Evolutionary conservation across 2,888 invertebrate genomes (phyloP).

Genomic region (Drosophila affinis): DNA sequence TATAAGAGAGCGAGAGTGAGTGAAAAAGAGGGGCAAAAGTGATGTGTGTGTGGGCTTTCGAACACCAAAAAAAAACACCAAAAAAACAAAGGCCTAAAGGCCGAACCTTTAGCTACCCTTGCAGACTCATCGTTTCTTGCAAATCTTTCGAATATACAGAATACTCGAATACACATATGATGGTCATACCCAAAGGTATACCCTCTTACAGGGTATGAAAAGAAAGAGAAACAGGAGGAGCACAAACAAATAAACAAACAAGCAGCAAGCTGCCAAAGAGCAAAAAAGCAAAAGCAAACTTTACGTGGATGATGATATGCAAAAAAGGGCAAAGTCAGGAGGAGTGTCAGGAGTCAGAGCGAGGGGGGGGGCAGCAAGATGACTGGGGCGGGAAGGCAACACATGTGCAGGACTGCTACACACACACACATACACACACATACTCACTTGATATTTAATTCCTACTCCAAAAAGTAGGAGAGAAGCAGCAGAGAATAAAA

Average conservation of each 20-base stretch:
- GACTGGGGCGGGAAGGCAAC: slow-evolving; percentile 32
- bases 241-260: slow-evolving; percentile 67
- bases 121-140: not conserved
- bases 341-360: slow-evolving; percentile 4
- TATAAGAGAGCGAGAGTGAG: slow-evolving; percentile 33
- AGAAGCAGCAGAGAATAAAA: slow-evolving; percentile 44
- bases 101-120: not conserved
- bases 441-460: slow-evolving; percentile 68
- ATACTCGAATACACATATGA: not conserved
- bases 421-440: slow-evolving; percentile 26
- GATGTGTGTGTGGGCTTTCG: slow-evolving; percentile 65
- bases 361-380: not conserved
- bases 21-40: slow-evolving; percentile 55
- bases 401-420: slow-evolving; percentile 44
- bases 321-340: slow-evolving; percentile 46
- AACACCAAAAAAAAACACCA: slow-evolving; percentile 51
- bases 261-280: slow-evolving; percentile 36
- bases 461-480: slow-evolving; percentile 62
- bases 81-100: not conserved
- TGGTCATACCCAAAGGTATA: not conserved
- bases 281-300: slow-evolving; percentile 73
- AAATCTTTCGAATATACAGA: too few species aligned
- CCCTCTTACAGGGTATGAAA: slow-evolving; percentile 8
- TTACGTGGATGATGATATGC: slow-evolving; percentile 74
- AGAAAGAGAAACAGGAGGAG: slow-evolving; percentile 33